phyloP scores from a whole-genome alignment of 2,888 invertebrate species.

The Mythimna ferrago region DNA sequence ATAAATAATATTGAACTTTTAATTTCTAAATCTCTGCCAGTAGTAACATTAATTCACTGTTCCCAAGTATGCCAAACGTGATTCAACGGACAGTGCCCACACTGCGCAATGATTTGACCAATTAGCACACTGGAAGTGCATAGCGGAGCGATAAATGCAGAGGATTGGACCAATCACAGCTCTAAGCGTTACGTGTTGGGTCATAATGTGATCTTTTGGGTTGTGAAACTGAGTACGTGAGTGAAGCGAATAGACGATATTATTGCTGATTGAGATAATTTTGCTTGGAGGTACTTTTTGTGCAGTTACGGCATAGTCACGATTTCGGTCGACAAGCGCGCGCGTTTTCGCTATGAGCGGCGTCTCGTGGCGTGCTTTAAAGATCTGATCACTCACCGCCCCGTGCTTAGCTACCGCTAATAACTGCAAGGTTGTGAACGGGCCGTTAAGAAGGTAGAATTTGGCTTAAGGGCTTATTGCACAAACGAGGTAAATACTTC shows the following conservation, averaged over 20 bases:
- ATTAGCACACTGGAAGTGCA: conserved; percentile 27
- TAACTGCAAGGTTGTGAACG: no score
- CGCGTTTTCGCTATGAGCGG: no score
- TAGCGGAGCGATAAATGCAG: conserved; percentile 22
- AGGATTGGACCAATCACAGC: conserved; percentile 35
- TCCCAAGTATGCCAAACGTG: conserved; percentile 13
- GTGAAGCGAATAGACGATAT: background rate
- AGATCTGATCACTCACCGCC: no score
- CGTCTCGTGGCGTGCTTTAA: no score
- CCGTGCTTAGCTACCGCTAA: no score
- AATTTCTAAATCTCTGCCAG: background rate
- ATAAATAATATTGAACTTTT: background rate
- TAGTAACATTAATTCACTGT: background rate
- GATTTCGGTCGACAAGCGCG: no score
- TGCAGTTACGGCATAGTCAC: background rate
- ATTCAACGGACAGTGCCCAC: background rate
- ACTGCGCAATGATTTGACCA: conserved; percentile 36
- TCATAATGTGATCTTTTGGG: conserved; percentile 35
- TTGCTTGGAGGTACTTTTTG: background rate
- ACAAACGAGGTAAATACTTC: background rate
- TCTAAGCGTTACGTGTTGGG: conserved; percentile 38
- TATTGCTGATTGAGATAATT: background rate
- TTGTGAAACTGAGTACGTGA: conserved; percentile 18
- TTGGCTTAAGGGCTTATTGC: background rate
- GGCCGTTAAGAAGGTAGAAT: background rate